Base-by-base conservation (phyloP, 1,140 invertebrate species). In the Aphelenchoides besseyi region DNA sequence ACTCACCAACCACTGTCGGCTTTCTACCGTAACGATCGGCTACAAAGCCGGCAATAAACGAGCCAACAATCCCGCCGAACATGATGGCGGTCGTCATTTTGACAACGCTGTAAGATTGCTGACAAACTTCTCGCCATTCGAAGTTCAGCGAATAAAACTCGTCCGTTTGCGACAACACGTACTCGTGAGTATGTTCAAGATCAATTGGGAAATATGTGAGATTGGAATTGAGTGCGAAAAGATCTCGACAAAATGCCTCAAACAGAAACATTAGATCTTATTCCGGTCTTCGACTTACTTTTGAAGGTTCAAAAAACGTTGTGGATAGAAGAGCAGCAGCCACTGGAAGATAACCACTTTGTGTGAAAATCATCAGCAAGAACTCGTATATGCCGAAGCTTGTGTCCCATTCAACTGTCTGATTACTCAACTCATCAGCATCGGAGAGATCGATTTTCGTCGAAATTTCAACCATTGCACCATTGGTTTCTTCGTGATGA, bases 11-110 rank as follows among this genome's bases (percentile, higher is more conserved):
- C n/a, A 79, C 71, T 26, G 79, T 72, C 2, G 81, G 82, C 48
- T 82, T 82, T n/a, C 81, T 41, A 8, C 81, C 81, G 53, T 69
- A 81, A 28, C 68, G 61, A 74, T 83, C 81, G 1, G 81, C 83
- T 2, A 83, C 9, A 59, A 70, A 83, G 12, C 81, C 81, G 35
- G 74, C 62, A 26, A 76, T 8, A 67, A 84, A 80, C 18, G 80
- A 66, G n/a, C 81, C 81, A n/a, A 77, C 2, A 9, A 83, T 71
- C 9, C 73, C 82, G 30, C 81, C 81, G 9, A 71, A 32, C 82
- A 83, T 84, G 0, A 84, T 62, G 28, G 64, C 36, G 29, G 69
- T 68, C 8, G 81, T 74, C 9, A 84, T 70, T 12, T 33, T 41
- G 30, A 69, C 55, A 26, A 59, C 62, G 12, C 18, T 62, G 2